Base-by-base conservation (phyloP, 2,797 vertebrate genomes). In the Microchirus variegatus region DNA sequence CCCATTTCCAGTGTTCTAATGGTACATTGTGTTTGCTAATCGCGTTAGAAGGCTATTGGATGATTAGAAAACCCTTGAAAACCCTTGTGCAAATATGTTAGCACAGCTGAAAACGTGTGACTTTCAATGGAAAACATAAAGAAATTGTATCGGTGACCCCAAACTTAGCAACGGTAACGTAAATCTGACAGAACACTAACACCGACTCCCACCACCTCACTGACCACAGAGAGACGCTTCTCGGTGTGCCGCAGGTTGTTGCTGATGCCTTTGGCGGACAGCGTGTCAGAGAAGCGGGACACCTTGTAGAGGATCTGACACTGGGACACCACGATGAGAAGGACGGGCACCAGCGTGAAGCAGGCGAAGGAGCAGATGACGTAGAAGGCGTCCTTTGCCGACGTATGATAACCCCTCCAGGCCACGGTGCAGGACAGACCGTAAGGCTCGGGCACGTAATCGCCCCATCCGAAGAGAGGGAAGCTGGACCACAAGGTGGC, bases 341-440 rank as follows among this genome's bases (percentile, higher is more conserved):
- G 50, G 45, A 90, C 51, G 0, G 91, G 91, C 0, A 90, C 49
- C 68, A 91, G 73, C 0, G 82, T 89, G 77, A 92, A 92, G 64
- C 56, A 81, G 45, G 49, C 59, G 2, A 92, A 92, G 59, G 90
- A 90, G 75, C 81, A 90, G 71, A 91, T 82, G 52, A 91, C 86
- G 14, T 89, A 93, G 63, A 84, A 47, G 50, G 90, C 88, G 3
- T 93, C 90, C 54, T 83, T 90, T 8, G 60, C 8, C 0, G 90
- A 93, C 42, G 83, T 73, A 42, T 93, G 89, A 36, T 89, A 91
- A 1, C 70, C 63, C 26, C 77, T 75, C 91, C 91, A 92, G 77
- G 90, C 89, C 5, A 92, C n/a, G 59, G 89, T 91, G 81, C 90
- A 92, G 60, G 90, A 93, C 54, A 92, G 70, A 1, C 91, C 90